Conservation (phyloP, 2,113 vertebrate species). For the Gavialis gangeticus region DNA sequence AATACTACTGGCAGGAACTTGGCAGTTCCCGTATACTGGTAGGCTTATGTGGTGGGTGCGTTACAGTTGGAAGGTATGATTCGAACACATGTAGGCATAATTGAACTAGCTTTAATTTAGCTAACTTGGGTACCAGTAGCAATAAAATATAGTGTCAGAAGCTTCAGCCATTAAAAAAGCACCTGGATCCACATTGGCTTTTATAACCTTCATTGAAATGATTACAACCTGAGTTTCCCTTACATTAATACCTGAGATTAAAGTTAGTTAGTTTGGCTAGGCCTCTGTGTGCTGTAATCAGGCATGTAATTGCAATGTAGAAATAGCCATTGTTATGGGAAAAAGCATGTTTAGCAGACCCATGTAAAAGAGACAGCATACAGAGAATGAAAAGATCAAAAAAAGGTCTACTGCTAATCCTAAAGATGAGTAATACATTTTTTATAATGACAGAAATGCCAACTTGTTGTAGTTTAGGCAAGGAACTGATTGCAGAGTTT, state of each 20-base stretch:
- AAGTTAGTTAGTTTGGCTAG: not conserved
- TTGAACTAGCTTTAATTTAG: not conserved
- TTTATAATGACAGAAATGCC: not conserved
- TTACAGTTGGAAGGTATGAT: not conserved
- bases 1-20: not conserved
- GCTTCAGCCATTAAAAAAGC: not conserved
- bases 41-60: not conserved
- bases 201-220: not conserved
- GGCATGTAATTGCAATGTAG: not conserved
- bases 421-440: not conserved
- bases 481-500: not conserved
- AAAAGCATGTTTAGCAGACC: not conserved
- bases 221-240: not conserved
- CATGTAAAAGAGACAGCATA: not conserved
- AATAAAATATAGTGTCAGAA: not conserved
- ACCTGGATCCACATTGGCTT: not conserved
- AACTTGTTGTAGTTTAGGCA: not conserved
- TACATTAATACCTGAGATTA: not conserved
- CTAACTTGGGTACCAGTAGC: not conserved
- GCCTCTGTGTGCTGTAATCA: not conserved
- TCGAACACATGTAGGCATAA: not conserved
- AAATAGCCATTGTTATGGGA: not conserved
- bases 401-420: not conserved
- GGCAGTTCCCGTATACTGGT: not conserved
- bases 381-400: not conserved